Evolutionary conservation across 2,797 vertebrate genomes (phyloP).

Genomic region (Ctenopoma kingsleyae): DNA sequence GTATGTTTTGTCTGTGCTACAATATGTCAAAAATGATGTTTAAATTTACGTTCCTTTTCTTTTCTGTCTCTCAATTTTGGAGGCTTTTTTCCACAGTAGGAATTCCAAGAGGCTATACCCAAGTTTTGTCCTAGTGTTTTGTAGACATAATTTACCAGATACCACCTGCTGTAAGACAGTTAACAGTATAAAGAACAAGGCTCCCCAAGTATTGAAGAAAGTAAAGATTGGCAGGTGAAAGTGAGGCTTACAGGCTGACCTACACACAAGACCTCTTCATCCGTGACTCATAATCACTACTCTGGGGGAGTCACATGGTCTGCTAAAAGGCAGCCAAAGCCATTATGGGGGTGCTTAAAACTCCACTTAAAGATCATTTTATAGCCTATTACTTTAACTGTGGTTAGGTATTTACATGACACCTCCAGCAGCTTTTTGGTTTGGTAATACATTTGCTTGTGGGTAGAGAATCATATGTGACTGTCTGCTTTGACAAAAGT

Average conservation of each 20-base stretch:
- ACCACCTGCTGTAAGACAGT: slow-evolving; percentile 95
- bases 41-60: slow-evolving; percentile 26
- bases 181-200: slow-evolving; percentile 93
- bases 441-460: slow-evolving; percentile 92
- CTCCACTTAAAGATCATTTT: slow-evolving; percentile 99
- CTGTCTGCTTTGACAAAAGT: slow-evolving; percentile 85
- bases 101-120: slow-evolving; percentile 59
- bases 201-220: slow-evolving; percentile 90
- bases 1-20: slow-evolving; percentile 9
- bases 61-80: slow-evolving; percentile 31
- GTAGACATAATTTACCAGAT: slow-evolving; percentile 94
- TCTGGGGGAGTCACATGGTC: slow-evolving; percentile 96
- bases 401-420: slow-evolving; percentile 99
- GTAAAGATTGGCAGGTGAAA: slow-evolving; percentile 99
- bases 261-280: slow-evolving; percentile 98
- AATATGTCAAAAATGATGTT: slow-evolving; percentile 41
- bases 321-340: slow-evolving; percentile 98
- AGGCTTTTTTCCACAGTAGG: slow-evolving; percentile 55
- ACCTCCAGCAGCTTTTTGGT: slow-evolving; percentile 97
- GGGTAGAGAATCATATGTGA: slow-evolving; percentile 67
- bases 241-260: slow-evolving; percentile 97
- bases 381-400: slow-evolving; percentile 99
- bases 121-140: slow-evolving; percentile 88
- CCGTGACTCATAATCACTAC: slow-evolving; percentile 99
- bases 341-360: slow-evolving; percentile 99